Evolutionary conservation across 2,113 vertebrate genomes (phyloP).

Genomic region (Tyrannus savana): DNA sequence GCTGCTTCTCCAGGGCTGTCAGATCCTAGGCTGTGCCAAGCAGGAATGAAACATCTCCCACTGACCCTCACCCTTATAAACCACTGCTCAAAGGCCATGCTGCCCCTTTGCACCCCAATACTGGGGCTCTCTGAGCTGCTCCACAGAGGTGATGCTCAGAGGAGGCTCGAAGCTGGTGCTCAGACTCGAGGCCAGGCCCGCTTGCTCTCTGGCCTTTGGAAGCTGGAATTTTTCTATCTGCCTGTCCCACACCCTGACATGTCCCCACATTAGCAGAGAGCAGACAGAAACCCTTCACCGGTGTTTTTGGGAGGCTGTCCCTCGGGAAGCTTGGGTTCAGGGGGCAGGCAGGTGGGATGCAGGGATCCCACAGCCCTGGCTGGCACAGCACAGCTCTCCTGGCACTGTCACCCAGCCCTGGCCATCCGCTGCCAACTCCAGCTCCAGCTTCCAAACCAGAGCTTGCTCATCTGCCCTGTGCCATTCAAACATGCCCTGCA

Average conservation of each 20-base stretch:
- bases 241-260: background rate
- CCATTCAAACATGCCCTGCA: background rate
- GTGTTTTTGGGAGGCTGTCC: background rate
- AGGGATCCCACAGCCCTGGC: background rate
- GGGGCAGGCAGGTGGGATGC: background rate
- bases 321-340: background rate
- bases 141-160: background rate
- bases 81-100: accelerated
- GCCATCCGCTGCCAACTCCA: background rate
- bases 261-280: accelerated
- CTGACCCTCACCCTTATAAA: accelerated
- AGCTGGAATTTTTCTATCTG: background rate
- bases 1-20: accelerated
- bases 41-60: accelerated
- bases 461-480: background rate
- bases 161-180: background rate
- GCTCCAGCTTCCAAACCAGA: background rate
- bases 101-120: background rate
- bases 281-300: background rate
- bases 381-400: background rate
- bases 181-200: background rate
- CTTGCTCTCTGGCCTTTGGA: background rate
- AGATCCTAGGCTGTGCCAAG: background rate
- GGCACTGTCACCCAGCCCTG: accelerated
- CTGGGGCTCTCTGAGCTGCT: background rate